Conservation (phyloP, 2,797 vertebrate species). For the Sebastes glaucus region DNA sequence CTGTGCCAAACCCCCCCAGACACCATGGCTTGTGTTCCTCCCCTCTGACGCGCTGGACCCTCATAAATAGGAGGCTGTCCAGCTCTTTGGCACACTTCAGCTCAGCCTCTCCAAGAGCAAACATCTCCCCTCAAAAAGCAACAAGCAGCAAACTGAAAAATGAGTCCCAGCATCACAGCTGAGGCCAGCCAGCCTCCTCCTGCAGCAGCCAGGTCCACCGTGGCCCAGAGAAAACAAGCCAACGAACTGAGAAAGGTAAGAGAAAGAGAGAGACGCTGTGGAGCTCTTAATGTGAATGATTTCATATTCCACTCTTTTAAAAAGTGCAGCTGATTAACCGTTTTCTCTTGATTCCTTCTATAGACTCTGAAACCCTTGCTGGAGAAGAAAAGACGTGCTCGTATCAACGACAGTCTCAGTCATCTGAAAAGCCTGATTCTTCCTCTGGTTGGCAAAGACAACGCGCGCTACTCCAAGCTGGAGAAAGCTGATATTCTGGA, state of each 20-base stretch:
- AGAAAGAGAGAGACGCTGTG: neutral
- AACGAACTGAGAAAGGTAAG: constrained; percentile 91
- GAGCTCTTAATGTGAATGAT: neutral
- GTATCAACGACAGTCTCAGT: constrained; percentile 89
- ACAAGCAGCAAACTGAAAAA: constrained; percentile 48
- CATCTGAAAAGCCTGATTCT: constrained; percentile 88
- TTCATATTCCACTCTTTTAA: neutral
- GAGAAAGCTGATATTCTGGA: constrained; percentile 93
- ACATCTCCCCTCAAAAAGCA: constrained; percentile 34
- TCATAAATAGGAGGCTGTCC: constrained; percentile 76
- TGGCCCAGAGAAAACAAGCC: constrained; percentile 83
- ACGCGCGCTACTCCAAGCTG: constrained; percentile 86
- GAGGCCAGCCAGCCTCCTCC: constrained; percentile 60
- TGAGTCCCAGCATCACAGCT: constrained; percentile 76
- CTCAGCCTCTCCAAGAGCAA: constrained; percentile 54
- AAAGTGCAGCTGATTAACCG: constrained; percentile 32
- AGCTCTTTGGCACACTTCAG: constrained; percentile 45
- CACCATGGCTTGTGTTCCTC: constrained; percentile 61
- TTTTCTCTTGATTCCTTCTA: neutral
- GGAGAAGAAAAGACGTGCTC: constrained; percentile 87
- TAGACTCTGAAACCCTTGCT: constrained; percentile 85
- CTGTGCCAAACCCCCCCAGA: constrained; percentile 7
- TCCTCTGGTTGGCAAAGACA: constrained; percentile 87
- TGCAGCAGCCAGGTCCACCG: constrained; percentile 69
- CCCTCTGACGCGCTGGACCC: constrained; percentile 69